These are phyloP conservation scores for Periparus ater DNA, from an alignment of 2,797 vertebrate genomes.

Conservation along the genomic window DNA sequence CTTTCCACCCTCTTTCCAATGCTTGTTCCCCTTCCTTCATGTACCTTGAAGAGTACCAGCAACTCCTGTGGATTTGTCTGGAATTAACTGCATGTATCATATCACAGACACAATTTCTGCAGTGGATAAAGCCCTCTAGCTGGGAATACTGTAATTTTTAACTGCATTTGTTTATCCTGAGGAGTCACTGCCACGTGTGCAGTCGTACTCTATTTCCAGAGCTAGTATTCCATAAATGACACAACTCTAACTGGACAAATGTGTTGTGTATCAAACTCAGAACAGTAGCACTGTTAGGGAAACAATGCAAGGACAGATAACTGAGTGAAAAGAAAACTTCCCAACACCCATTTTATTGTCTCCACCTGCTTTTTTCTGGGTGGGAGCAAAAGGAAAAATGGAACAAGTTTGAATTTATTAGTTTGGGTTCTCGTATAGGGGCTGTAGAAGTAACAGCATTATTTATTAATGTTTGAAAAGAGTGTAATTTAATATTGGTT, in stretches of 20 bases:
- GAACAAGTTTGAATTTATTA: conserved; percentile 19
- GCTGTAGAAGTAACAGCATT: conserved; percentile 3
- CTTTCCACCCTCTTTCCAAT: neutral
- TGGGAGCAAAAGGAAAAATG: neutral
- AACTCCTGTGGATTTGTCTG: neutral
- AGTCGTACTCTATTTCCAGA: neutral
- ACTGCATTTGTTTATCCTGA: neutral
- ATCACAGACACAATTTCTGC: neutral
- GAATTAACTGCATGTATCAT: neutral
- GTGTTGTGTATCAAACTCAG: neutral
- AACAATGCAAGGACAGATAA: neutral
- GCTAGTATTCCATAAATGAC: neutral
- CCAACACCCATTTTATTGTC: neutral
- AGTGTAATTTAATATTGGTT: conserved; percentile 58
- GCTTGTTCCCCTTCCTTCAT: neutral
- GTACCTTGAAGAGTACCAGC: neutral
- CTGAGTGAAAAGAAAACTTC: neutral
- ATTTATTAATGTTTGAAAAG: conserved; percentile 47
- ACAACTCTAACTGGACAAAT: neutral
- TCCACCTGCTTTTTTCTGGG: neutral
- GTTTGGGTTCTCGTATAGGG: neutral
- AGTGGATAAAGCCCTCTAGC: neutral
- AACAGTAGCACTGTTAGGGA: neutral
- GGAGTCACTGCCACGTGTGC: neutral
- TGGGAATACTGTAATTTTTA: neutral